A percentile compares a stretch with the other conserved stretches of the same genome.
These are phyloP conservation scores for Orchestia grillus DNA, from an alignment of 1,140 invertebrate genomes.

Conservation along the genomic window DNA sequence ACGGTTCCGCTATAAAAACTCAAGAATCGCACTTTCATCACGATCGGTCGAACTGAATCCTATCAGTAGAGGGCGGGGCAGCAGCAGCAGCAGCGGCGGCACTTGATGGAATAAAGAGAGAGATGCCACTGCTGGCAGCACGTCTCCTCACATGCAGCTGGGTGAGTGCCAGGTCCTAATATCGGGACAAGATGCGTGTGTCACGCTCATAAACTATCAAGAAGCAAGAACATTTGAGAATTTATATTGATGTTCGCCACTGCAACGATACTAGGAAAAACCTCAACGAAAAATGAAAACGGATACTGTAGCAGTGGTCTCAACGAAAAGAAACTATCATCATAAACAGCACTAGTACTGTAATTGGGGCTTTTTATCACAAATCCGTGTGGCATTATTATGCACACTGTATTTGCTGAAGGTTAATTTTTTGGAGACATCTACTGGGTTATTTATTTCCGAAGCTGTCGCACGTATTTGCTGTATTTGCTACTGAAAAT, in stretches of 20 bases:
- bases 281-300: background rate
- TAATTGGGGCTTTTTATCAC: background rate
- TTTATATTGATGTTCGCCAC: background rate
- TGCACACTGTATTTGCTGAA: too few relatives aligned
- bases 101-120: background rate
- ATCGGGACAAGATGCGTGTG: background rate
- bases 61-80: background rate
- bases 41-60: background rate
- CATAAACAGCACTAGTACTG: background rate
- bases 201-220: background rate
- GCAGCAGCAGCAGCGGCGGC: background rate
- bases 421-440: too few relatives aligned
- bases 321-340: background rate
- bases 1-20: background rate
- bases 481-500: too few relatives aligned
- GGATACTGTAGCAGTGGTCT: background rate
- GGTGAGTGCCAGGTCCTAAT: background rate
- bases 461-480: too few relatives aligned
- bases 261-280: background rate
- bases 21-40: slow-evolving; percentile 21
- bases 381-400: too few relatives aligned
- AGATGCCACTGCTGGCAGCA: background rate
- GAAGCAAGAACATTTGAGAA: background rate
- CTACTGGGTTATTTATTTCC: too few relatives aligned
- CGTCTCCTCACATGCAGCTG: background rate